A percentile compares a stretch with the other conserved stretches of the same genome.
phyloP scores from a whole-genome alignment of 2,113 vertebrate genomes.

The Chrysochloris asiatica region DNA sequence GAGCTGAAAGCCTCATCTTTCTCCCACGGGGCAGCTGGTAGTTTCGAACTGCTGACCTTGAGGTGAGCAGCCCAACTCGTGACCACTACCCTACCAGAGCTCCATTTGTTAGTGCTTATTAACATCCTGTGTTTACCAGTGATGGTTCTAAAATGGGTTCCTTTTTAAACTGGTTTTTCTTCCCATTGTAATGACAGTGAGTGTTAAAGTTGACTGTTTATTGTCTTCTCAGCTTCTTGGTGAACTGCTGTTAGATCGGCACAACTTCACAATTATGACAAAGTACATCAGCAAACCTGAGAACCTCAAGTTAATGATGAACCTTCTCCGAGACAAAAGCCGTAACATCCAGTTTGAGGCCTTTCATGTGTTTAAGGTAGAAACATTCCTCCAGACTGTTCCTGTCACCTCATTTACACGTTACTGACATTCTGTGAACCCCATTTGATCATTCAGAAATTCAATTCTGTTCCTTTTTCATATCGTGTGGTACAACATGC shows the following conservation, averaged over 20 bases:
- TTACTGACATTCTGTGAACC: too few relatives aligned
- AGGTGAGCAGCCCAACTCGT: too few relatives aligned
- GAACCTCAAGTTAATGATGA: conserved; percentile 93
- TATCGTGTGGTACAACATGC: not conserved
- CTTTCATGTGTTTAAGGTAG: conserved; percentile 92
- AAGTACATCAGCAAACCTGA: conserved; percentile 93
- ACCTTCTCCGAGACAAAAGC: conserved; percentile 91
- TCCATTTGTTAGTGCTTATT: not conserved
- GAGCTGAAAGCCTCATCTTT: too few relatives aligned
- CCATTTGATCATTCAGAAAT: not conserved
- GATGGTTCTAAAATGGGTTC: not conserved
- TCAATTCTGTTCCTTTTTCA: not conserved
- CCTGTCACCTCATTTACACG: not conserved
- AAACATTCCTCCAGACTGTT: not conserved
- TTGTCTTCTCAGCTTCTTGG: conserved; percentile 86
- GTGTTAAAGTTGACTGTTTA: too few relatives aligned
- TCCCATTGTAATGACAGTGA: too few relatives aligned
- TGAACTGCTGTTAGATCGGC: conserved; percentile 90
- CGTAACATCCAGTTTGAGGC: conserved; percentile 93
- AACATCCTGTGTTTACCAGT: not conserved
- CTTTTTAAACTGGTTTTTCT: not conserved
- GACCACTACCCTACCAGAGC: too few relatives aligned
- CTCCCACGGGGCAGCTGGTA: too few relatives aligned
- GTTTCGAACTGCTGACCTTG: too few relatives aligned
- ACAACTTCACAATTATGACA: conserved; percentile 93